Evolutionary conservation across 2,113 vertebrate genomes (phyloP).

Genomic region (Apodemus sylvaticus): DNA sequence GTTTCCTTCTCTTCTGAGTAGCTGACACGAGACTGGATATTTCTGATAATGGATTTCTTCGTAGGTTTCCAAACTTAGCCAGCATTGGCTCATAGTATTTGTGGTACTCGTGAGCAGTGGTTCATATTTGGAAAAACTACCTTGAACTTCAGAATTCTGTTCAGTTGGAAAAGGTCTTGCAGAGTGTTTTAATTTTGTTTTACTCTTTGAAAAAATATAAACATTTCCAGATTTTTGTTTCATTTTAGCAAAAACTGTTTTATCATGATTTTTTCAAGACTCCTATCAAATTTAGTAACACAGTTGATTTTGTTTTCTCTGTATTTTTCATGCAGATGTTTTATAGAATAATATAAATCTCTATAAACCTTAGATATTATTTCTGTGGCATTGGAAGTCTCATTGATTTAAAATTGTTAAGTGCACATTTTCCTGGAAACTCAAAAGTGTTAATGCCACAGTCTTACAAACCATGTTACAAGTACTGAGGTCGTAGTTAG

Average conservation of each 20-base stretch:
- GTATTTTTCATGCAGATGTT: constrained; percentile 37
- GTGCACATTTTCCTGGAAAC: neutral
- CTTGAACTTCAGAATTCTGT: constrained; percentile 9
- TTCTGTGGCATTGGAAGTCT: constrained; percentile 35
- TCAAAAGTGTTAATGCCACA: neutral
- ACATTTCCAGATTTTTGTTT: neutral
- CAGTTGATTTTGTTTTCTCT: neutral
- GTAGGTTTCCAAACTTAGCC: neutral
- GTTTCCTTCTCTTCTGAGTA: constrained; percentile 4
- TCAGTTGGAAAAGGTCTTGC: neutral
- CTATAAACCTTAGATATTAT: constrained; percentile 14
- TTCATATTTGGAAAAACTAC: neutral
- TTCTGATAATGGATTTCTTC: neutral
- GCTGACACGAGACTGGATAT: neutral
- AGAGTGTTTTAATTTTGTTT: constrained; percentile 6
- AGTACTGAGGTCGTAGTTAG: neutral
- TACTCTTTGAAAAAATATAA: constrained; percentile 53
- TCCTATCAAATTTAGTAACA: neutral
- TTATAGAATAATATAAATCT: constrained; percentile 40
- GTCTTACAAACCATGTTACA: neutral
- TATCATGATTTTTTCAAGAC: constrained; percentile 20
- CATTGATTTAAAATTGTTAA: neutral
- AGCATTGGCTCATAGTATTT: neutral
- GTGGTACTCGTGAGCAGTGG: neutral
- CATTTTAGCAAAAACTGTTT: constrained; percentile 18